Evolutionary conservation across 1,140 invertebrate genomes (phyloP).

Genomic region (Danaus plexippus): DNA sequence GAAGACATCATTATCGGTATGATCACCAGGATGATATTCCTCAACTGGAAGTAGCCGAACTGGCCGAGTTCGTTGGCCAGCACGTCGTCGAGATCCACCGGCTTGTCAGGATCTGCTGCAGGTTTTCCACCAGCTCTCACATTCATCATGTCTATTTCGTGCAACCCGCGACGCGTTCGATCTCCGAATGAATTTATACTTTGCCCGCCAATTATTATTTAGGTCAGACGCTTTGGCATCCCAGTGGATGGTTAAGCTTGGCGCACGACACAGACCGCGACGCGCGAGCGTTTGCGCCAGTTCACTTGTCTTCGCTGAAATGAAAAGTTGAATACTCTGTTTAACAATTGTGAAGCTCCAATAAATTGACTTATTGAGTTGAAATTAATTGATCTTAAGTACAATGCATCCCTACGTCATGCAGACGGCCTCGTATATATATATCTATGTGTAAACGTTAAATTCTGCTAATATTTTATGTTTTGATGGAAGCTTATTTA

Average conservation of each 20-base stretch:
- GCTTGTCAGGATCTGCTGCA: slow-evolving; percentile 1
- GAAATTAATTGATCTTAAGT: no score
- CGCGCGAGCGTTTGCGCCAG: background rate
- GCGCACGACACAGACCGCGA: no score
- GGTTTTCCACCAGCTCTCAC: slow-evolving; percentile 1
- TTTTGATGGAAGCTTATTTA: no score
- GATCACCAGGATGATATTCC: slow-evolving; percentile 69
- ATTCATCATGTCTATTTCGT: background rate
- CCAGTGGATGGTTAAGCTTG: no score
- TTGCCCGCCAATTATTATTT: background rate
- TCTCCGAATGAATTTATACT: slow-evolving; percentile 4
- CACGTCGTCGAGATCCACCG: slow-evolving; percentile 45
- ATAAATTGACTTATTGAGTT: no score
- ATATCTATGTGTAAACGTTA: no score
- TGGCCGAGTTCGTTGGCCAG: slow-evolving; percentile 66
- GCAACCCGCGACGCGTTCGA: slow-evolving; percentile 3
- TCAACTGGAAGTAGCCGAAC: slow-evolving; percentile 74
- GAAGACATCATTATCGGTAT: slow-evolving; percentile 71
- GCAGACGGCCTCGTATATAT: no score
- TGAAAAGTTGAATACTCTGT: no score
- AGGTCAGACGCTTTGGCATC: background rate
- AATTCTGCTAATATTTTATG: no score
- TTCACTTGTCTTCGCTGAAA: background rate
- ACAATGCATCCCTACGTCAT: no score
- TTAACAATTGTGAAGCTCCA: no score